phyloP scores from a whole-genome alignment of 2,797 vertebrate genomes.

The Mionectes olivaceus region DNA sequence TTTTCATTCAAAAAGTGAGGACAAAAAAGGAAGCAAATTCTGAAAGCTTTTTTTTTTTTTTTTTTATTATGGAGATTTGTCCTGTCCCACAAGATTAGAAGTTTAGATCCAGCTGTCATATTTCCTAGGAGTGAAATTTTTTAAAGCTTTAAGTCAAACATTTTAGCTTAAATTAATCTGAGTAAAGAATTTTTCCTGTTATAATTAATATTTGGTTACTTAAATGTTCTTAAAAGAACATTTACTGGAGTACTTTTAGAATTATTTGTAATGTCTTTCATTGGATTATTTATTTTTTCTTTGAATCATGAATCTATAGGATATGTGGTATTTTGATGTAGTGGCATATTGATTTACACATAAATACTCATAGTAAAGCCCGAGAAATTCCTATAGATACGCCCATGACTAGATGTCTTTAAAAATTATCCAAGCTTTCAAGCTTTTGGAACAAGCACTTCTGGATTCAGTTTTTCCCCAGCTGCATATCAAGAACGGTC shows the following conservation, averaged over 20 bases:
- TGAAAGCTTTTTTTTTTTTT: background rate
- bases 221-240: background rate
- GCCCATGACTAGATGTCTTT: background rate
- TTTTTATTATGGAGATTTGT: background rate
- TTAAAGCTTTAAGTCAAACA: background rate
- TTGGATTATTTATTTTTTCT: background rate
- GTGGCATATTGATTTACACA: background rate
- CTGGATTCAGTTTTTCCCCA: background rate
- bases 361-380: background rate
- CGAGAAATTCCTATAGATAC: background rate
- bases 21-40: background rate
- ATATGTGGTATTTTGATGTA: background rate
- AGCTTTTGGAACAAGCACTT: background rate
- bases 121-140: background rate
- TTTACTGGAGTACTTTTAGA: background rate
- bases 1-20: background rate
- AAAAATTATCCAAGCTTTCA: background rate
- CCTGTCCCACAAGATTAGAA: background rate
- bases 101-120: background rate
- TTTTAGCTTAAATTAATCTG: background rate
- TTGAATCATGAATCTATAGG: background rate
- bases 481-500: background rate
- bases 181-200: background rate
- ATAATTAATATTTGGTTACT: background rate
- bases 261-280: background rate